Percentiles rank a stretch among this genome's conserved stretches.
Conservation (phyloP, 2,113 vertebrate species). For the Dipodomys ordii region DNA sequence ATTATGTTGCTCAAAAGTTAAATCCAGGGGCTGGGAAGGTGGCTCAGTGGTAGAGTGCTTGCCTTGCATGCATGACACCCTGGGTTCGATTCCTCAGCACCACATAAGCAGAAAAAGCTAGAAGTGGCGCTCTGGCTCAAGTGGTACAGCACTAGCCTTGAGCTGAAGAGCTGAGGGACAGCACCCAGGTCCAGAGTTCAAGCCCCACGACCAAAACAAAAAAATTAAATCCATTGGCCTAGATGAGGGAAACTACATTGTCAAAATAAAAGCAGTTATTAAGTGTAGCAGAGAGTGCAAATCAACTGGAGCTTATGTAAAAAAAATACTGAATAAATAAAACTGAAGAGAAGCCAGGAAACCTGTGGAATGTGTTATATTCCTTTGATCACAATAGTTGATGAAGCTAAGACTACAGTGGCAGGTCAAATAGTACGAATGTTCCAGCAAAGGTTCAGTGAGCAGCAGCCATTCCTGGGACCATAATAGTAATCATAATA, state of each 20-base stretch:
- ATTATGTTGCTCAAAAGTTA: background rate
- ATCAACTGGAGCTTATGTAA: background rate
- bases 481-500: background rate
- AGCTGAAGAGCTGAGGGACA: too few relatives aligned
- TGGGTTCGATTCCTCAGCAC: too few relatives aligned
- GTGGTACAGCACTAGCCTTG: too few relatives aligned
- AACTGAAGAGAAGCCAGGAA: background rate
- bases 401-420: background rate
- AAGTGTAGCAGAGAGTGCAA: background rate
- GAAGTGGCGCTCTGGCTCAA: too few relatives aligned
- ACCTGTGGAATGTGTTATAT: background rate
- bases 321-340: background rate
- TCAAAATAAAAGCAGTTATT: background rate
- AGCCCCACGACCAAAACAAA: too few relatives aligned
- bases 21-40: too few relatives aligned
- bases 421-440: background rate
- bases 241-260: background rate
- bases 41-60: too few relatives aligned
- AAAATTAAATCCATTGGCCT: background rate
- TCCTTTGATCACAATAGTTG: background rate
- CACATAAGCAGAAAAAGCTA: too few relatives aligned
- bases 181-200: too few relatives aligned
- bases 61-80: too few relatives aligned
- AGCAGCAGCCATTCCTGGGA: background rate
- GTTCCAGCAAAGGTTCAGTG: background rate